phyloP scores from a whole-genome alignment of 2,888 invertebrate species.

The Pecten maximus region DNA sequence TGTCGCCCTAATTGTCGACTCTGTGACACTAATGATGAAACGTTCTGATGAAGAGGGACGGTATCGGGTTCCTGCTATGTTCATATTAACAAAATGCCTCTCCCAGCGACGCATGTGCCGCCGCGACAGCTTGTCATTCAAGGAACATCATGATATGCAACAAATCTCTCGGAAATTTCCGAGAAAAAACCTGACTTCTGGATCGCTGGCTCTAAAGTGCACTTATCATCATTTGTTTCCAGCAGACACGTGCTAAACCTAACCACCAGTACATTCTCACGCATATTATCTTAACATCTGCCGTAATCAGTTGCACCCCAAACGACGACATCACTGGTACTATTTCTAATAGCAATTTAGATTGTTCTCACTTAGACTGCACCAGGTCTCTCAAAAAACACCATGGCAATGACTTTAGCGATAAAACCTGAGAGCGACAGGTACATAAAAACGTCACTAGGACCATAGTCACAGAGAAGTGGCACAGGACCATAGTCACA shows the following conservation, averaged over 20 bases:
- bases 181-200: neutral
- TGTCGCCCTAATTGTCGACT: constrained; percentile 20
- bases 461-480: neutral
- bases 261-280: constrained; percentile 1
- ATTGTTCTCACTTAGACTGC: neutral
- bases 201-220: constrained; percentile 27
- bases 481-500: too few relatives aligned
- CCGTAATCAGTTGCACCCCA: neutral
- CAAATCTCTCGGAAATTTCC: constrained; percentile 15
- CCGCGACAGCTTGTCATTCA: neutral
- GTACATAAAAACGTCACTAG: neutral
- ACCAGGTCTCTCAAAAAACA: neutral
- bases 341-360: neutral
- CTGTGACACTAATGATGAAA: neutral
- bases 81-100: neutral
- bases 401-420: neutral
- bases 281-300: neutral
- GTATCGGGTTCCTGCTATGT: neutral
- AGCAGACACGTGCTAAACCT: neutral
- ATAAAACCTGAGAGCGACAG: neutral
- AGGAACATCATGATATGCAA: neutral
- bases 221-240: neutral
- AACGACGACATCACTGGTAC: neutral
- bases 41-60: neutral
- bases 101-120: neutral